These are phyloP conservation scores for Zosterops pallidus DNA, from an alignment of 2,113 vertebrate genomes.

Conservation along the genomic window DNA sequence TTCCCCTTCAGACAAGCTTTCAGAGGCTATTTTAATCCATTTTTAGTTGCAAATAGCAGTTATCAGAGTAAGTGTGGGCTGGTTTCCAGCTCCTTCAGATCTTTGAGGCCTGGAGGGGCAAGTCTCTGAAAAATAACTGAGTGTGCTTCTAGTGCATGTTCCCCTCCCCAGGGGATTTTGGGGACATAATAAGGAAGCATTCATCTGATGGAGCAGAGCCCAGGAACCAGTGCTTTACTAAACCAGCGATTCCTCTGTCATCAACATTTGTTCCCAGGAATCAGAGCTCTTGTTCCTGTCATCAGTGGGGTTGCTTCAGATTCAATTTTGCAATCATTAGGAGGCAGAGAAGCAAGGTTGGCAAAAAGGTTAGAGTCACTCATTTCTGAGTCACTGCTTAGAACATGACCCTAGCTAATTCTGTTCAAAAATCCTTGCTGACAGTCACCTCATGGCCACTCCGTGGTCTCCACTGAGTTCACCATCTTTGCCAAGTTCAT, in stretches of 20 bases:
- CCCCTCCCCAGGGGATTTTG: background rate
- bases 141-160: background rate
- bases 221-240: background rate
- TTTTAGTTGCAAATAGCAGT: conserved; percentile 44
- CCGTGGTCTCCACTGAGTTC: fast-evolving
- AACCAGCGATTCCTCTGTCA: background rate
- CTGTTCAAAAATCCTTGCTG: background rate
- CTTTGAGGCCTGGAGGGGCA: conserved; percentile 13
- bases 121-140: conserved; percentile 23
- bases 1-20: conserved; percentile 37
- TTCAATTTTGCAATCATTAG: background rate
- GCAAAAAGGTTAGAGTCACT: background rate
- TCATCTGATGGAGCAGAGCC: background rate
- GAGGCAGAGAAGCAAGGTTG: background rate
- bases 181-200: background rate
- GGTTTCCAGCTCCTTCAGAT: conserved; percentile 29
- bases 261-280: conserved; percentile 1
- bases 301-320: background rate
- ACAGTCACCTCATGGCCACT: background rate
- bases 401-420: background rate
- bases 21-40: conserved; percentile 51
- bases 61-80: conserved; percentile 41
- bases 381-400: background rate
- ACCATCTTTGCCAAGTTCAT: background rate
- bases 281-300: conserved; percentile 1